Percentiles rank a stretch among this genome's conserved stretches.
These are phyloP conservation scores for Myiotriccus ornatus DNA, from an alignment of 2,797 vertebrate genomes.

Conservation along the genomic window DNA sequence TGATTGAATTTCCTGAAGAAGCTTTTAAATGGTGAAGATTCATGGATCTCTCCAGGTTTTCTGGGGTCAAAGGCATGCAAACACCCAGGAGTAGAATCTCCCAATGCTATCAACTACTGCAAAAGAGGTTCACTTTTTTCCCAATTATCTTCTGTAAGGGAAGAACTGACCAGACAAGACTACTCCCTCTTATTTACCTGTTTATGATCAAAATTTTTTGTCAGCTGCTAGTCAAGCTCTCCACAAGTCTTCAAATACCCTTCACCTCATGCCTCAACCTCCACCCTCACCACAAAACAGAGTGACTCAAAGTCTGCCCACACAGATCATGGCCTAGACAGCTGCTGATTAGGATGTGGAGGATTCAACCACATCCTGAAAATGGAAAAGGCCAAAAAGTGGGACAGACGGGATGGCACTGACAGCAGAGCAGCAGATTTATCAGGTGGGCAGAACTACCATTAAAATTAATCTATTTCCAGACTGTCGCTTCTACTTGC, in stretches of 20 bases:
- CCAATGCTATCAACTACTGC: background rate
- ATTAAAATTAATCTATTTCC: too few species aligned
- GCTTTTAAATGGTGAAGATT: background rate
- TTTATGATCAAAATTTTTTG: background rate
- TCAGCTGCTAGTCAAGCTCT: background rate
- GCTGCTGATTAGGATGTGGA: constrained; percentile 13
- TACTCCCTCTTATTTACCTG: background rate
- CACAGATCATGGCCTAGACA: background rate
- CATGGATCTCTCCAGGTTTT: background rate
- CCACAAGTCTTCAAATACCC: background rate
- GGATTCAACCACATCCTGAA: constrained; percentile 28
- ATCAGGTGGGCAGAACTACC: too few species aligned
- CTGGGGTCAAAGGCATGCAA: background rate
- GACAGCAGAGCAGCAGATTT: background rate
- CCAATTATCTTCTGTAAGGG: background rate
- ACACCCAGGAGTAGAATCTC: background rate
- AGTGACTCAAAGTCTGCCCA: background rate
- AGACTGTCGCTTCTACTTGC: too few species aligned
- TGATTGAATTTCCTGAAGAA: background rate
- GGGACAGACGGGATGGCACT: background rate
- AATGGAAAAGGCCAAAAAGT: background rate
- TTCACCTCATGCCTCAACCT: background rate
- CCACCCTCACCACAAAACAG: background rate
- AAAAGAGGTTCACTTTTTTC: background rate
- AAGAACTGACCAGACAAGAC: background rate